These are phyloP conservation scores for Allolobophora icterica DNA, from an alignment of 2,888 invertebrate genomes.

Conservation along the genomic window DNA sequence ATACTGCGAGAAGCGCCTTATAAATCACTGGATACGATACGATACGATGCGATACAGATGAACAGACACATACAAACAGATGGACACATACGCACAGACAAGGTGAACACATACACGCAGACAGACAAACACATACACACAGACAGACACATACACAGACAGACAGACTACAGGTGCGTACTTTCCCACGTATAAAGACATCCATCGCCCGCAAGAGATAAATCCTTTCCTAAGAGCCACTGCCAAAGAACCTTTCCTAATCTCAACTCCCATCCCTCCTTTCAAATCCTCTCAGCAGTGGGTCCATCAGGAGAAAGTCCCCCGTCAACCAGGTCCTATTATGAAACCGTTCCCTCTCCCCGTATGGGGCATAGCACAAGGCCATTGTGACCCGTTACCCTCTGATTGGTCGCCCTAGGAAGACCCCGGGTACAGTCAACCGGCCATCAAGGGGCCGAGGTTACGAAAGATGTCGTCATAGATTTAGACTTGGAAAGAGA, in stretches of 20 bases:
- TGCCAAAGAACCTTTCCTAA: not conserved
- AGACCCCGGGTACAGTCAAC: not conserved
- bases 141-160: not conserved
- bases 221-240: not conserved
- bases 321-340: not conserved
- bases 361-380: too few species aligned
- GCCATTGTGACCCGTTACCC: not conserved
- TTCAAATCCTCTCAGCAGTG: constrained; percentile 6
- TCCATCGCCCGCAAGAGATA: not conserved
- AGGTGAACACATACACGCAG: not conserved
- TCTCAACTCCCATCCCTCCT: not conserved
- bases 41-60: too few species aligned
- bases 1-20: too few species aligned
- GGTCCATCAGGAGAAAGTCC: not conserved
- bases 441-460: not conserved
- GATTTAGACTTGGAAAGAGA: not conserved
- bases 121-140: not conserved
- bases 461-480: not conserved
- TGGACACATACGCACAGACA: too few species aligned
- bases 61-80: too few species aligned
- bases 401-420: not conserved
- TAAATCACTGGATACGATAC: too few species aligned
- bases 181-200: not conserved
- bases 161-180: not conserved
- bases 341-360: not conserved